Percentiles rank a stretch among this genome's conserved stretches.
Evolutionary conservation across 2,797 vertebrate genomes (phyloP).

Genomic region (Tiaroga cobitis): DNA sequence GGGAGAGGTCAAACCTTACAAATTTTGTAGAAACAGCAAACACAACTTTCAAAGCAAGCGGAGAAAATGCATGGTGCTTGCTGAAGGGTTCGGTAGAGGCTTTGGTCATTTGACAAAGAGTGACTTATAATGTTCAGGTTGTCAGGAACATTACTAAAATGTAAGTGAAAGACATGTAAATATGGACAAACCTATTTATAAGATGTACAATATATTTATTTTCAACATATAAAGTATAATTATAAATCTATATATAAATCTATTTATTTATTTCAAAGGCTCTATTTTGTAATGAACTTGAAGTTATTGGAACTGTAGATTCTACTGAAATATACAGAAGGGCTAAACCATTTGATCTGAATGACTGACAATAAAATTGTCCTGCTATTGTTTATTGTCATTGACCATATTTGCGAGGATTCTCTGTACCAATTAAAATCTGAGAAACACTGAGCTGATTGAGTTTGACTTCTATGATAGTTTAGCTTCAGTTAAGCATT

Average conservation of each 20-base stretch:
- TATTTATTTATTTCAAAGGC: constrained; percentile 99
- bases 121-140: constrained; percentile 83
- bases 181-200: constrained; percentile 98
- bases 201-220: constrained; percentile 99
- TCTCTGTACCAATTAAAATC: constrained; percentile 77
- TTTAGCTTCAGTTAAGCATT: neutral
- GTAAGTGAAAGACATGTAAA: constrained; percentile 90
- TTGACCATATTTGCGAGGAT: constrained; percentile 73
- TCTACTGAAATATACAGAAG: constrained; percentile 87
- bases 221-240: constrained; percentile 97
- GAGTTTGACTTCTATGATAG: constrained; percentile 53
- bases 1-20: constrained; percentile 41
- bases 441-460: constrained; percentile 64
- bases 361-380: constrained; percentile 96
- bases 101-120: constrained; percentile 58
- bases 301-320: constrained; percentile 91
- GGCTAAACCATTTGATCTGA: constrained; percentile 78
- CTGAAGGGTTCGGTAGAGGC: constrained; percentile 62
- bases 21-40: constrained; percentile 14
- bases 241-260: constrained; percentile 85
- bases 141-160: constrained; percentile 85
- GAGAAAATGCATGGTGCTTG: constrained; percentile 58
- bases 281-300: constrained; percentile 99
- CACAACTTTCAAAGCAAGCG: constrained; percentile 41
- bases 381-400: constrained; percentile 78